A percentile compares a stretch with the other conserved stretches of the same genome.
Conservation (phyloP, 1,140 invertebrate species). For the Drosophila bipectinata region DNA sequence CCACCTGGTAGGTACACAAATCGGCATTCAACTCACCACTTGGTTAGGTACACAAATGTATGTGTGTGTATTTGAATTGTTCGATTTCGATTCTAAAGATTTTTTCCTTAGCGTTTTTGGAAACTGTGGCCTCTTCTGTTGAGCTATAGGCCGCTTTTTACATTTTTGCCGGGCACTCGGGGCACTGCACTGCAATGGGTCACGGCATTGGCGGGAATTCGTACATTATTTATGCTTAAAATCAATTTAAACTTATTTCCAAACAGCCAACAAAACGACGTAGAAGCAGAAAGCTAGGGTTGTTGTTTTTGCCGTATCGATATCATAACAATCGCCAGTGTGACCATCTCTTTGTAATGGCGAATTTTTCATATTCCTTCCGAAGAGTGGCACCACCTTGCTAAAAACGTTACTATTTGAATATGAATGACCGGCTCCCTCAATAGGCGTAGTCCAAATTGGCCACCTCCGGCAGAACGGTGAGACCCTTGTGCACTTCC, state of each 20-base stretch:
- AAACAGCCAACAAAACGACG: conserved; percentile 58
- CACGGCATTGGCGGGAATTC: conserved; percentile 53
- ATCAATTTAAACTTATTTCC: conserved; percentile 63
- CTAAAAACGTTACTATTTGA: conserved; percentile 9
- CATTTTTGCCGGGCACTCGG: conserved; percentile 55
- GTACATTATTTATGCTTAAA: conserved; percentile 41
- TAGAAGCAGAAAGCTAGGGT: conserved; percentile 65
- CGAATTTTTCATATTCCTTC: not conserved
- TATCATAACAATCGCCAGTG: conserved; percentile 30
- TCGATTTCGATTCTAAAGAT: conserved; percentile 74
- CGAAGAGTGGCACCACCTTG: not conserved
- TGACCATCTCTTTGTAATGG: not conserved
- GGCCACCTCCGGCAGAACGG: conserved; percentile 59
- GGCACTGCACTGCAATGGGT: conserved; percentile 59
- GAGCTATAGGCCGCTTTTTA: conserved; percentile 33
- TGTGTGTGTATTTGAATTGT: conserved; percentile 49
- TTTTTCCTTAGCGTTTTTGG: conserved; percentile 69
- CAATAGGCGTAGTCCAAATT: conserved; percentile 65
- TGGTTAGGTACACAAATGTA: conserved; percentile 66
- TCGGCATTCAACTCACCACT: conserved; percentile 69
- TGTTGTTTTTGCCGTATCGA: conserved; percentile 49
- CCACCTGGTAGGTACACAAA: not conserved
- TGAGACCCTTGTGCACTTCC: conserved; percentile 60
- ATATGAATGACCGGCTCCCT: conserved; percentile 1
- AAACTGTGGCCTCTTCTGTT: conserved; percentile 49